phyloP scores from a whole-genome alignment of 2,797 vertebrate genomes.

The Cygnus olor region DNA sequence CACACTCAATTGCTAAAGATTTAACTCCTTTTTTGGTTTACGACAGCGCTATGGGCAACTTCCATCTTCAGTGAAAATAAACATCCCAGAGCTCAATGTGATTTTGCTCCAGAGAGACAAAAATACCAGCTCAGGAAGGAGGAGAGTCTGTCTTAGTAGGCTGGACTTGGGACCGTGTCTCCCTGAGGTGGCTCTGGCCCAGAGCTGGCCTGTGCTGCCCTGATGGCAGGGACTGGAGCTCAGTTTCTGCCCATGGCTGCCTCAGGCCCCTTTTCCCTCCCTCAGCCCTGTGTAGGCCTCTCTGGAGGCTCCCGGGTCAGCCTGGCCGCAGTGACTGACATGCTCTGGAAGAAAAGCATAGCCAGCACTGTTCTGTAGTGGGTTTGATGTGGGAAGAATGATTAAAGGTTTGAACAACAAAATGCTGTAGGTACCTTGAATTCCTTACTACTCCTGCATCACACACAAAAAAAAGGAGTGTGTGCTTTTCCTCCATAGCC shows the following conservation, averaged over 20 bases:
- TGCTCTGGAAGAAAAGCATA: not conserved
- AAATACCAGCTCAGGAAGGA: not conserved
- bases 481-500: not conserved
- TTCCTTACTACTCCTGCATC: not conserved
- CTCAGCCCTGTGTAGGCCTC: not conserved
- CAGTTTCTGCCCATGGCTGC: not conserved
- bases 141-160: rapidly evolving
- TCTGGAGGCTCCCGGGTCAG: rapidly evolving
- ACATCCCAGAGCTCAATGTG: not conserved
- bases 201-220: not conserved
- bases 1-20: not conserved
- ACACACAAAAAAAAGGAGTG: not conserved
- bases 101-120: not conserved
- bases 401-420: not conserved
- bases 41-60: not conserved
- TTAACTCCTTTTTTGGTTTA: not conserved
- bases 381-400: not conserved
- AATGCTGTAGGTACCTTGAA: not conserved
- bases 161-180: not conserved
- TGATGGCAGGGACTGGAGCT: not conserved
- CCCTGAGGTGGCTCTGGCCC: not conserved
- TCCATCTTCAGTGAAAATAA: not conserved
- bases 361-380: not conserved
- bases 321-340: not conserved
- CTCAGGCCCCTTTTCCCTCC: not conserved